Percentiles rank a stretch among this genome's conserved stretches.
Evolutionary conservation across 2,888 invertebrate genomes (phyloP).

Genomic region (Microdon myrmicae): DNA sequence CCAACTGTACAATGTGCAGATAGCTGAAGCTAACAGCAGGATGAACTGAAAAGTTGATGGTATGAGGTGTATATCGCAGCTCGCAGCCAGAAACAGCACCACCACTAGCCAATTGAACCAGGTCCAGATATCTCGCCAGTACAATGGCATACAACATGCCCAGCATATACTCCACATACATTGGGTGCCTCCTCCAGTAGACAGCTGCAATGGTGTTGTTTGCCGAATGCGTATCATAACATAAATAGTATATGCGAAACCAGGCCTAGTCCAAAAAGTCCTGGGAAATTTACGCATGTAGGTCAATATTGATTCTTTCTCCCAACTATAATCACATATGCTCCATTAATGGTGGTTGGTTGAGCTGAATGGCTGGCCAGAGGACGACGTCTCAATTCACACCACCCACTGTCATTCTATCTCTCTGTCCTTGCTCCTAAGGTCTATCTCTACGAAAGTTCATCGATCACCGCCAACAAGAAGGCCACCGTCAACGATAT

Average conservation of each 20-base stretch:
- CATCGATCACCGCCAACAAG: conserved; percentile 47
- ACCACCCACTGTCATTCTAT: neutral
- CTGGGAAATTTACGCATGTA: conserved; percentile 53
- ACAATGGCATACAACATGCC: conserved; percentile 13
- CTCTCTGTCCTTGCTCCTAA: no score
- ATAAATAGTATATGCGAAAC: conserved; percentile 37
- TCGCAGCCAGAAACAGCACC: conserved; percentile 18
- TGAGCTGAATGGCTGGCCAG: conserved; percentile 16
- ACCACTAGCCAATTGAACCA: conserved; percentile 29
- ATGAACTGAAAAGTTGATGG: neutral
- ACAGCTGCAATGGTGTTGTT: conserved; percentile 22
- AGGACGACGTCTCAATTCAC: no score
- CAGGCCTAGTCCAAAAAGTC: conserved; percentile 41
- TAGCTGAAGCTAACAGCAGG: conserved; percentile 10
- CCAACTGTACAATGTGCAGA: conserved; percentile 48
- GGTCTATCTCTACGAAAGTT: conserved; percentile 25
- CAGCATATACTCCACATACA: conserved; percentile 9
- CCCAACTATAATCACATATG: conserved; percentile 53
- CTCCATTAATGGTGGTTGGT: conserved; percentile 51
- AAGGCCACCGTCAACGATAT: no score
- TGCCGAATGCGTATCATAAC: conserved; percentile 49
- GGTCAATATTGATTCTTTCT: conserved; percentile 53
- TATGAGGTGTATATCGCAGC: neutral
- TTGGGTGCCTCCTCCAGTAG: conserved; percentile 4
- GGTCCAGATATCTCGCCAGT: conserved; percentile 16